phyloP scores from a whole-genome alignment of 2,113 vertebrate genomes.

The Entelurus aequoreus region DNA sequence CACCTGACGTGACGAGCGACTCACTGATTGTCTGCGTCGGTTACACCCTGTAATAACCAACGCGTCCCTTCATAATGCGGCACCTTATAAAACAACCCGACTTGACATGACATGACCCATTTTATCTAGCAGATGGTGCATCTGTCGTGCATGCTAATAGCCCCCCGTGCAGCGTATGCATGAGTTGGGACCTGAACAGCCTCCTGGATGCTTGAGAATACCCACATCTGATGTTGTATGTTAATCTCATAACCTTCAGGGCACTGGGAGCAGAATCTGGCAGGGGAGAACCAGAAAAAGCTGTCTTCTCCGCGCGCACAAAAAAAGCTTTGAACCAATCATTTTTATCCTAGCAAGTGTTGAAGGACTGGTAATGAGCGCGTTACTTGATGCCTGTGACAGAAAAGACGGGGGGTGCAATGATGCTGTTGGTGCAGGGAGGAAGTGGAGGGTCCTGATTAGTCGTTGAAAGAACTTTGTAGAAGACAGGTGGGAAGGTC shows the following conservation, averaged over 20 bases:
- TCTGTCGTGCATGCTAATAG: slow-evolving; percentile 32
- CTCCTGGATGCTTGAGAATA: slow-evolving; percentile 38
- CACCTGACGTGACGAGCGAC: not conserved
- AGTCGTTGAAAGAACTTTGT: slow-evolving; percentile 54
- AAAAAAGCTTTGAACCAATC: slow-evolving; percentile 42
- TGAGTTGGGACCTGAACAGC: slow-evolving; percentile 29
- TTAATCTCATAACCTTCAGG: slow-evolving; percentile 54
- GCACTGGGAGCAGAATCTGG: slow-evolving; percentile 22
- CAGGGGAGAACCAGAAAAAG: slow-evolving; percentile 21
- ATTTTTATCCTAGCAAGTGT: slow-evolving; percentile 26
- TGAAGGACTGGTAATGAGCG: slow-evolving; percentile 48
- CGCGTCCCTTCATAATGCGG: slow-evolving; percentile 10
- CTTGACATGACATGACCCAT: slow-evolving; percentile 25
- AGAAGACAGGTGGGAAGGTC: slow-evolving; percentile 67
- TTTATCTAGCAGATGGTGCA: slow-evolving; percentile 23
- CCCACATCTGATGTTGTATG: slow-evolving; percentile 48
- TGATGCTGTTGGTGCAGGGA: slow-evolving; percentile 10
- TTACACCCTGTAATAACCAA: slow-evolving; percentile 13
- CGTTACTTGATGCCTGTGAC: slow-evolving; percentile 28
- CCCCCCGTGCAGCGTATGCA: slow-evolving; percentile 27
- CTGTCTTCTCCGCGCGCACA: slow-evolving; percentile 14
- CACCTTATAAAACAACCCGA: slow-evolving; percentile 18
- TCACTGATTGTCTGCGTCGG: slow-evolving; percentile 19
- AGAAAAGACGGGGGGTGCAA: slow-evolving; percentile 24
- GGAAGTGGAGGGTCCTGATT: slow-evolving; percentile 59